Evolutionary conservation across 1,140 invertebrate species (phyloP), one percentile per base, ranked within the genome.

Genomic region (Helicoverpa zea): DNA sequence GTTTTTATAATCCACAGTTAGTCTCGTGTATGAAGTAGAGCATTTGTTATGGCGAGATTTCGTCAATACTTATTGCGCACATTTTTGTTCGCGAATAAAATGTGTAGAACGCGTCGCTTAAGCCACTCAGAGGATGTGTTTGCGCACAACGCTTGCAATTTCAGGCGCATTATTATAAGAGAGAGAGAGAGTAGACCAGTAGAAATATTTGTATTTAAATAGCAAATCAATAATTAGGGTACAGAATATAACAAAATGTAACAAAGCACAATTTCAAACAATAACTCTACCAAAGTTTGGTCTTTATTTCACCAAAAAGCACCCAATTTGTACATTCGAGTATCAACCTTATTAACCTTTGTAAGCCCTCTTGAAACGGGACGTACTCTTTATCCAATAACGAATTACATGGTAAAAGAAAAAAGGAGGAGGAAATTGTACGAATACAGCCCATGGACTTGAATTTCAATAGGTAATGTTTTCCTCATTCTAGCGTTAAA

Each of bases 261-360:
- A 16, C 16, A 49, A 12, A 16, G 16, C 14, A 49, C 63, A 23
- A 49, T 16, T 66, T 30, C 35, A 18, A 35, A 49, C 9, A 18
- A 16, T 49, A 66, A 18, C 16, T 66, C 30, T 12, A 12, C 35
- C 63, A 49, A 35, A 35, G 35, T 35, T 35, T 66, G 43, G 47
- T 49, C 63, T 66, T 66, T 43, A 59, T 23, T 59, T 29, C 2
- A 16, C 35, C 63, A 18, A 47, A 66, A 66, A 49, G 43, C 47
- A 66, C n/a, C 43, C 63, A 49, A 66, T 66, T 66, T 66, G n/a
- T 66, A 66, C 43, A 18, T 66, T 66, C 63, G 16, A 66, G 63
- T 66, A 66, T 66, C 47, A 66, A 66, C 63, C 63, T 66, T 66
- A 66, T 66, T 66, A 66, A 66, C 63, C 63, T 66, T 66, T 49